Percentiles rank a stretch among this genome's conserved stretches.
phyloP scores from a whole-genome alignment of 2,797 vertebrate genomes.

The Argyrosomus regius region DNA sequence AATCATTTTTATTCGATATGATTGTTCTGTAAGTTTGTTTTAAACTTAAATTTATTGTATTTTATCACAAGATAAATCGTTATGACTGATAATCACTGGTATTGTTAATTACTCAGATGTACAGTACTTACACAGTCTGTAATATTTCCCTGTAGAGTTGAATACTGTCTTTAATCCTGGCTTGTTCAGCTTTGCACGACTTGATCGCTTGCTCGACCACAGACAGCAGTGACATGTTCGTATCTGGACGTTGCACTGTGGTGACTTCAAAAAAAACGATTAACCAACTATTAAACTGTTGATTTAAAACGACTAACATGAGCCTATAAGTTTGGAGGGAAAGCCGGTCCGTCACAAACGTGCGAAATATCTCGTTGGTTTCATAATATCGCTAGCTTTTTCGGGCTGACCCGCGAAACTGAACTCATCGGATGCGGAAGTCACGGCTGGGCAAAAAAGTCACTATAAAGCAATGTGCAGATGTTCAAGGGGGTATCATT shows the following conservation, averaged over 20 bases:
- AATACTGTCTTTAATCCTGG: conserved; percentile 67
- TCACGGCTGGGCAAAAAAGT: not conserved
- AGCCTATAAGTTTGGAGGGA: accelerated
- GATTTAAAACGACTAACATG: not conserved
- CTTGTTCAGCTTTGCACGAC: conserved; percentile 77
- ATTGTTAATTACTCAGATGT: accelerated
- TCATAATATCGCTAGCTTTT: not conserved
- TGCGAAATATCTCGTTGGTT: not conserved
- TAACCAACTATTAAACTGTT: not conserved
- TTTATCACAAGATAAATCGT: not conserved
- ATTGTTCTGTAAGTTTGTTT: too few species aligned
- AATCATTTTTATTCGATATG: not conserved
- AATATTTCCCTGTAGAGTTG: conserved; percentile 73
- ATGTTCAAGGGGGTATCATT: accelerated
- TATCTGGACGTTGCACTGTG: not conserved
- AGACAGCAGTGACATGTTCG: conserved; percentile 76
- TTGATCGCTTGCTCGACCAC: conserved; percentile 67
- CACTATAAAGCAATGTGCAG: accelerated
- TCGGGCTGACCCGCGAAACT: conserved; percentile 53
- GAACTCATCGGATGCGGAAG: conserved; percentile 69
- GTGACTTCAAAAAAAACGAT: not conserved
- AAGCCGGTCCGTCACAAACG: accelerated
- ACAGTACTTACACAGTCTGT: conserved; percentile 76
- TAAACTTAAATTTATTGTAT: too few species aligned
- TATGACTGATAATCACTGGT: not conserved